These are phyloP conservation scores for Psammodynastes pulverulentus DNA, from an alignment of 2,113 vertebrate genomes.

Conservation along the genomic window DNA sequence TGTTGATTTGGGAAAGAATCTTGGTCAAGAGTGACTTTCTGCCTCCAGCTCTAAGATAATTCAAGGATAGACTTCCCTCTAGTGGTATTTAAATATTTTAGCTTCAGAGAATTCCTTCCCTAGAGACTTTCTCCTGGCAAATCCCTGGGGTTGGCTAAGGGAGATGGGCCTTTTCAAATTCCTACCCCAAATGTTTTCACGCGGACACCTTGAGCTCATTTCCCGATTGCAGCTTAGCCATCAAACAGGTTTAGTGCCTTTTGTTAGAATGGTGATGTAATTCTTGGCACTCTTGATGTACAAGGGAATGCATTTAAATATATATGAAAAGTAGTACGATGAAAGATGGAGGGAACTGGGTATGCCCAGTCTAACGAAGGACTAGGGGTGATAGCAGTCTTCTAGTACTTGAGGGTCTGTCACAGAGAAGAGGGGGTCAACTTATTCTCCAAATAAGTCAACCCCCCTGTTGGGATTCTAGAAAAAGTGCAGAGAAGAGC, in stretches of 20 bases:
- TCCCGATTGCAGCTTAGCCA: not conserved
- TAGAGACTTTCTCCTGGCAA: not conserved
- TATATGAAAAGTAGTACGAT: not conserved
- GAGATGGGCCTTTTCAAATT: not conserved
- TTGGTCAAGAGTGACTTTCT: conserved; percentile 42
- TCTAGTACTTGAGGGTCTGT: not conserved
- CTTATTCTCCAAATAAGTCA: too few species aligned
- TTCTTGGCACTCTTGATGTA: not conserved
- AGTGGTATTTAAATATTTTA: not conserved
- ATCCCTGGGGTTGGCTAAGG: not conserved
- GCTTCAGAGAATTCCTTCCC: not conserved
- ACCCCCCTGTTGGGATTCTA: too few species aligned
- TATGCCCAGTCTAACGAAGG: not conserved
- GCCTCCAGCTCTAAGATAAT: not conserved
- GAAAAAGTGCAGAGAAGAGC: too few species aligned
- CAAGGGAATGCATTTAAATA: not conserved
- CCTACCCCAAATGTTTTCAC: not conserved
- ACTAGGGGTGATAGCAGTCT: not conserved
- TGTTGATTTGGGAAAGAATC: conserved; percentile 9
- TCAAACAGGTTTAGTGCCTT: not conserved
- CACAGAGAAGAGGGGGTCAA: not conserved
- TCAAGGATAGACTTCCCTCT: not conserved
- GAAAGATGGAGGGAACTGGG: not conserved
- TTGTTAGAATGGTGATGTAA: not conserved
- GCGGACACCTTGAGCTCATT: not conserved